phyloP scores from a whole-genome alignment of 2,113 vertebrate species.

The Ceyx melanurus region DNA sequence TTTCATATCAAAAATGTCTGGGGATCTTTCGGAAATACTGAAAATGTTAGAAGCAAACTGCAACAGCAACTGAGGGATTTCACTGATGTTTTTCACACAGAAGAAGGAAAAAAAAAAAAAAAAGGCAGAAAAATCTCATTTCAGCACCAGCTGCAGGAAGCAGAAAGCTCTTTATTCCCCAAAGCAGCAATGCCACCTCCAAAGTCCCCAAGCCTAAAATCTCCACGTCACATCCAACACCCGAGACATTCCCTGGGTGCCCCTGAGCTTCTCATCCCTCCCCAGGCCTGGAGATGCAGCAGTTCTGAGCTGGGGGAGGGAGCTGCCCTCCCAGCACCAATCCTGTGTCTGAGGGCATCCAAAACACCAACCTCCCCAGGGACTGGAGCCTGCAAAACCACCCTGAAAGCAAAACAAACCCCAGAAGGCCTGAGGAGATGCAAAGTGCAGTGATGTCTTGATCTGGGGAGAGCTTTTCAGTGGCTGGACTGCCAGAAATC shows the following conservation, averaged over 20 bases:
- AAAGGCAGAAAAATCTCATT: not conserved
- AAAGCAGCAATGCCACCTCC: not conserved
- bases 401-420: fast-evolving
- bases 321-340: not conserved
- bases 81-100: not conserved
- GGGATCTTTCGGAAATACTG: not conserved
- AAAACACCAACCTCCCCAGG: fast-evolving
- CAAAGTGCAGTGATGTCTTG: fast-evolving
- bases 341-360: not conserved
- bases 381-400: not conserved
- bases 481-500: not conserved
- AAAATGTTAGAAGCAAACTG: not conserved
- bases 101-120: not conserved
- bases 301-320: not conserved
- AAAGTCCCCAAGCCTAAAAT: not conserved
- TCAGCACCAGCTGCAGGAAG: constrained; percentile 7
- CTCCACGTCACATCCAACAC: not conserved
- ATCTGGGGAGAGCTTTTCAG: not conserved
- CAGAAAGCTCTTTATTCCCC: not conserved
- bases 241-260: fast-evolving
- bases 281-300: fast-evolving
- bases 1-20: not conserved
- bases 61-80: constrained; percentile 7
- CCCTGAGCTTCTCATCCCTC: fast-evolving
- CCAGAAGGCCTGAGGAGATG: fast-evolving